Base-by-base conservation (phyloP, 2,888 invertebrate species). In the Agriopis aurantiaria region DNA sequence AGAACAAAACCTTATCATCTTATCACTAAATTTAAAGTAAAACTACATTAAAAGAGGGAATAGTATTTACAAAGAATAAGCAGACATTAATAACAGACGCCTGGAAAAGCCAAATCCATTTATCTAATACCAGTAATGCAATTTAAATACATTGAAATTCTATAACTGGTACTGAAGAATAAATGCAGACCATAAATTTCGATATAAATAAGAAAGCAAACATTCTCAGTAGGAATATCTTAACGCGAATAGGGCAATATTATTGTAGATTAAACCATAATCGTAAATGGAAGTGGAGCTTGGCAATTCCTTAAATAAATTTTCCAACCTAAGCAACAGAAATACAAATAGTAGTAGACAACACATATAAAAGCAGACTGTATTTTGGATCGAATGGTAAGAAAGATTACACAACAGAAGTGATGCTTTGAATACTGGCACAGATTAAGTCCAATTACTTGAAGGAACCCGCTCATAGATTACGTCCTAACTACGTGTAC, bases 71-170 rank as follows among this genome's bases (percentile, higher is more conserved):
- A 40, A 14, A 41, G 8, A 52, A 52, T 23, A 9, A 41, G n/a
- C 14, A 49, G 9, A 8, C 5, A 52, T 7, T 48, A 14, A 23
- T 8, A 60, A 45, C 43, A 11, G 23, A 55, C 33, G 43, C 60
- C 55, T 41, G 49, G 49, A 43, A 59, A 55, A n/a, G 59, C 73
- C 78, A 80, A 85, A 86, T 84, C 82, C 82, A 78, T 84, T 84
- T 83, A 81, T 80, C 79, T 63, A 64, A 67, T 73, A 56, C 33
- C 51, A 41, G 59, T 83, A 85, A 84, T 80, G 76, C 78, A 80
- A 85, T 84, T 83, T 82, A 82, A 81, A 82, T 79, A 74, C 78
- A 77, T 77, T 82, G 82, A 83, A 86, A 85, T 82, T 76, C 76
- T 64, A 78, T 76, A 78, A 76, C 74, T 69, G 60, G 68, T 68